Base-by-base conservation (phyloP, 2,888 invertebrate genomes). In the Ypsolopha scabrella region DNA sequence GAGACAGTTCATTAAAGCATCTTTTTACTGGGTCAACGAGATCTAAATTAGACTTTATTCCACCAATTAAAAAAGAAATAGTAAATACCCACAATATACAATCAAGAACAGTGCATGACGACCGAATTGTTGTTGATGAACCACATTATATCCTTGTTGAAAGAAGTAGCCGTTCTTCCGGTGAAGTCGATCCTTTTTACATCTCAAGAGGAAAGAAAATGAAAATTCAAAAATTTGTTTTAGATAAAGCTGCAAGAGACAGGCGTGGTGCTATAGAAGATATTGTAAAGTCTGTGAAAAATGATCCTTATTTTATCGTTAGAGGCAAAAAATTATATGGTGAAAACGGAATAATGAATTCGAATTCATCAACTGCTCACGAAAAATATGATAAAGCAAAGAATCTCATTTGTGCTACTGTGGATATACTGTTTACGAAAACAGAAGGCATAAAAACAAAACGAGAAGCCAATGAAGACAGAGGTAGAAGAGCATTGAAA, bases 91-190 rank as follows among this genome's bases (percentile, higher is more conserved):
- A 7, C 10, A 14, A 24, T 49, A 68, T 65, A 49, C 59, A 72
- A 45, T 68, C 76, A 1, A 69, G 70, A 36, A 78, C 79, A 9
- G 52, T 83, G 0, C 65, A 68, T 7, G 75, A 83, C 52, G 80
- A 77, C 43, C 73, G 72, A 58, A 73, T 89, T 39, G 88, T 69
- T 56, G 89, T 80, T 0, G 87, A 89, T 24, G 85, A 89, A 63
- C 90, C 90, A 0, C 75, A 74, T 53, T 90, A 82, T 67, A 76
- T 89, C 58, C 57, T 88, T 52, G 75, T 89, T 3, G 81, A 82
- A 51, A 78, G 82, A 57, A 78, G 75, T 53, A 75, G 83, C 53
- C 76, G 85, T 47, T 79, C 80, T 11, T 81, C 83, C 0, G 67
- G 54, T 1, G 82, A 83, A 63, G 73, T 76, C 7, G 86, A 85